A percentile compares a stretch with the other conserved stretches of the same genome.
Evolutionary conservation across 2,797 vertebrate species (phyloP).

Genomic region (Sebastes alutus): DNA sequence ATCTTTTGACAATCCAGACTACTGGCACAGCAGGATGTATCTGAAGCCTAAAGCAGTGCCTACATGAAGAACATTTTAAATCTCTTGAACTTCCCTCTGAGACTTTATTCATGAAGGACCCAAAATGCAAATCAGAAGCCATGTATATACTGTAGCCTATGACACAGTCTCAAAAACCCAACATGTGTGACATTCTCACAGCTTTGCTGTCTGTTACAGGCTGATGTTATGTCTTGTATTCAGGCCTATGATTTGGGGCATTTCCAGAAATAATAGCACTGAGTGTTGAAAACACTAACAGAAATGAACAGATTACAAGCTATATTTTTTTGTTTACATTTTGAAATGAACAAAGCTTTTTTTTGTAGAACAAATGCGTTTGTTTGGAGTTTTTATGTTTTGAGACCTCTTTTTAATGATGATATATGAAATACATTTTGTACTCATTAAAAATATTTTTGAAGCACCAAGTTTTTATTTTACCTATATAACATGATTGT

Average conservation of each 20-base stretch:
- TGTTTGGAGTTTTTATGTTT: slow-evolving; percentile 22
- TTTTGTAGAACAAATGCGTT: slow-evolving; percentile 48
- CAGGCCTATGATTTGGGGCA: slow-evolving; percentile 33
- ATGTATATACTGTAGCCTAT: slow-evolving; percentile 41
- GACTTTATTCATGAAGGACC: slow-evolving; percentile 74
- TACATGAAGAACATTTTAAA: slow-evolving; percentile 78
- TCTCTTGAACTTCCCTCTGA: slow-evolving; percentile 19
- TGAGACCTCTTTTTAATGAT: slow-evolving; percentile 35
- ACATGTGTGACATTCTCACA: neutral
- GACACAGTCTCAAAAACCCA: neutral
- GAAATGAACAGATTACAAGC: slow-evolving; percentile 62
- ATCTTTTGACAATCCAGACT: slow-evolving; percentile 95
- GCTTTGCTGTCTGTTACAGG: slow-evolving; percentile 24
- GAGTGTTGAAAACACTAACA: slow-evolving; percentile 39
- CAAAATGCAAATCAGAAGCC: slow-evolving; percentile 33
- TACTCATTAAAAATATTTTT: slow-evolving; percentile 69
- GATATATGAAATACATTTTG: slow-evolving; percentile 51
- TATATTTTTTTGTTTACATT: slow-evolving; percentile 74
- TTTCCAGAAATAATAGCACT: slow-evolving; percentile 57
- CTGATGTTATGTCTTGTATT: slow-evolving; percentile 25
- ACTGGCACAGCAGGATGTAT: slow-evolving; percentile 94
- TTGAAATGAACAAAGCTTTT: slow-evolving; percentile 61
- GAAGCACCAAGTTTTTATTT: neutral
- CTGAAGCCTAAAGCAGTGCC: slow-evolving; percentile 84
- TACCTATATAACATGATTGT: neutral